Evolutionary conservation across 2,888 invertebrate genomes (phyloP).

Genomic region (Polyploca ridens): DNA sequence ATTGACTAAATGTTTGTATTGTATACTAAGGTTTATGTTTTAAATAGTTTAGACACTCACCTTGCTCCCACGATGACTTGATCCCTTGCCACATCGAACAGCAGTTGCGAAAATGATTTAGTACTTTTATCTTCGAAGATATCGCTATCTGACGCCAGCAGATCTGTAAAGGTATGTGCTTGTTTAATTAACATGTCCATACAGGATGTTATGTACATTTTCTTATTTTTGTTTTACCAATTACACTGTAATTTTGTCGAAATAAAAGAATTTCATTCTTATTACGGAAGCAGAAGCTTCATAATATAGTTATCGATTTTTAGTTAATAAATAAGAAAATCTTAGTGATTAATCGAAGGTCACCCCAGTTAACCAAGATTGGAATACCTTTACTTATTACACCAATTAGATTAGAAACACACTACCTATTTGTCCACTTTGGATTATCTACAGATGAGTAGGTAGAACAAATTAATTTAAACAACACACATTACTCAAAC

Average conservation of each 20-base stretch:
- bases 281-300: too few relatives aligned
- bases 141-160: constrained; percentile 85
- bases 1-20: background rate
- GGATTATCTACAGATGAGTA: background rate
- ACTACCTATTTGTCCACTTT: background rate
- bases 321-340: too few relatives aligned
- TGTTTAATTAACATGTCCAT: constrained; percentile 19
- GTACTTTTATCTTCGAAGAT: constrained; percentile 90
- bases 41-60: constrained; percentile 80
- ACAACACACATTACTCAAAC: constrained; percentile 1
- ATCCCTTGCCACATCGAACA: constrained; percentile 94
- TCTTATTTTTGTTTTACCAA: background rate
- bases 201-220: background rate
- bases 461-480: background rate
- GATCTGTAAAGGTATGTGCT: constrained; percentile 50
- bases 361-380: too few relatives aligned
- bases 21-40: constrained; percentile 8
- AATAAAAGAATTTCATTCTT: too few relatives aligned
- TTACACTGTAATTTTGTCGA: too few relatives aligned
- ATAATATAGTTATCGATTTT: too few relatives aligned
- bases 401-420: background rate
- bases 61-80: constrained; percentile 96
- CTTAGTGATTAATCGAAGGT: too few relatives aligned
- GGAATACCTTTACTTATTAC: background rate
- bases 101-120: constrained; percentile 91